Evolutionary conservation across 2,797 vertebrate genomes (phyloP).

Genomic region (Syngnathus acus): DNA sequence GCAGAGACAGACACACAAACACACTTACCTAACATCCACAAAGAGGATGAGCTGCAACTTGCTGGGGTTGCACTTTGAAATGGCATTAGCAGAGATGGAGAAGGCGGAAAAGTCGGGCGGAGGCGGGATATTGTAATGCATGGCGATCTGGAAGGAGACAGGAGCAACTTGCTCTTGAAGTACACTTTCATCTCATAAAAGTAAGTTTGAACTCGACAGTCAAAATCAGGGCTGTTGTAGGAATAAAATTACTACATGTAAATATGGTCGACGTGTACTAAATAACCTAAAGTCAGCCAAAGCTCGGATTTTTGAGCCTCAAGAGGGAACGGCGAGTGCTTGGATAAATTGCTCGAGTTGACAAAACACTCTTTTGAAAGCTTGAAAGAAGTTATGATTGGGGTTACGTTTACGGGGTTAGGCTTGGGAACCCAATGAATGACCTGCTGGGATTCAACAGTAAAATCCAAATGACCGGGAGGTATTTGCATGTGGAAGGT

Average conservation of each 20-base stretch:
- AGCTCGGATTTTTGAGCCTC: too few relatives aligned
- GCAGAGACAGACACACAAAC: neutral
- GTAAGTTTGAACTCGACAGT: neutral
- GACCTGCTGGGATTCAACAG: too few relatives aligned
- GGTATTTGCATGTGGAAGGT: neutral
- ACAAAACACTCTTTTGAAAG: neutral
- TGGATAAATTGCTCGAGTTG: too few relatives aligned
- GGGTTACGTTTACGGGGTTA: too few relatives aligned
- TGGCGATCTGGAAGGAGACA: conserved; percentile 53
- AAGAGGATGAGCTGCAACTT: conserved; percentile 40
- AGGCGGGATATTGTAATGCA: conserved; percentile 68
- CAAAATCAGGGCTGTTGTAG: neutral
- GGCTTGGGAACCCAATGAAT: too few relatives aligned
- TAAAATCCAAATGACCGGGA: neutral
- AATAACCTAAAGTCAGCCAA: neutral
- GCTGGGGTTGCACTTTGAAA: conserved; percentile 36
- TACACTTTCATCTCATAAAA: neutral
- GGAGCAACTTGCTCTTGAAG: neutral
- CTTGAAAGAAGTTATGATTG: neutral
- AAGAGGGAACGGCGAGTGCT: too few relatives aligned
- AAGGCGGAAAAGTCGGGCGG: conserved; percentile 58
- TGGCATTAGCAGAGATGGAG: conserved; percentile 30
- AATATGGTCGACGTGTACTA: neutral
- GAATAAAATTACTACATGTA: neutral
- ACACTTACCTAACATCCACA: conserved; percentile 48